phyloP scores from a whole-genome alignment of 2,888 invertebrate species.

The Antheraea yamamai region DNA sequence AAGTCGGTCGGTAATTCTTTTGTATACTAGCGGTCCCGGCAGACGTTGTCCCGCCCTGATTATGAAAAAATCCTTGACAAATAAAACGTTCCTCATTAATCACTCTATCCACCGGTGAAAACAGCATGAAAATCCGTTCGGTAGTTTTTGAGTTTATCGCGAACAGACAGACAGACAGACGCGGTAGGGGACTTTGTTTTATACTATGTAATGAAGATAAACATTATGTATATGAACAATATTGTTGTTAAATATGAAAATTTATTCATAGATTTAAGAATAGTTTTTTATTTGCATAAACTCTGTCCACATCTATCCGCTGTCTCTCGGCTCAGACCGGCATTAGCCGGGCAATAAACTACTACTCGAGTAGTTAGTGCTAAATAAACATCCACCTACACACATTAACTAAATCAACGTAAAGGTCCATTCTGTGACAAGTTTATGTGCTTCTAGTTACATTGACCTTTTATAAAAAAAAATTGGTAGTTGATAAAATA shows the following conservation, averaged over 20 bases:
- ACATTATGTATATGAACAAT: not conserved
- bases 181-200: too few species aligned
- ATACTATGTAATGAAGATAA: too few species aligned
- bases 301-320: not conserved
- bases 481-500: not conserved
- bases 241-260: not conserved
- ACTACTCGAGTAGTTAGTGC: not conserved
- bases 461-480: not conserved
- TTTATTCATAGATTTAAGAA: not conserved
- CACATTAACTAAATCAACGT: conserved; percentile 6
- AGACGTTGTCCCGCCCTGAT: too few species aligned
- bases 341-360: conserved; percentile 8
- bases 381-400: conserved; percentile 11
- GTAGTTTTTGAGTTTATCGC: too few species aligned
- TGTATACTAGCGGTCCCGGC: too few species aligned
- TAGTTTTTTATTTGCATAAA: not conserved
- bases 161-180: too few species aligned
- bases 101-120: too few species aligned
- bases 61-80: too few species aligned
- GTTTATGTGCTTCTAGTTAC: not conserved
- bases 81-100: too few species aligned
- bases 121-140: too few species aligned
- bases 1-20: too few species aligned
- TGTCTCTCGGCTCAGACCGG: not conserved
- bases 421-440: conserved; percentile 9